Conservation (phyloP, 1,140 invertebrate species). For the Microplitis mediator region DNA sequence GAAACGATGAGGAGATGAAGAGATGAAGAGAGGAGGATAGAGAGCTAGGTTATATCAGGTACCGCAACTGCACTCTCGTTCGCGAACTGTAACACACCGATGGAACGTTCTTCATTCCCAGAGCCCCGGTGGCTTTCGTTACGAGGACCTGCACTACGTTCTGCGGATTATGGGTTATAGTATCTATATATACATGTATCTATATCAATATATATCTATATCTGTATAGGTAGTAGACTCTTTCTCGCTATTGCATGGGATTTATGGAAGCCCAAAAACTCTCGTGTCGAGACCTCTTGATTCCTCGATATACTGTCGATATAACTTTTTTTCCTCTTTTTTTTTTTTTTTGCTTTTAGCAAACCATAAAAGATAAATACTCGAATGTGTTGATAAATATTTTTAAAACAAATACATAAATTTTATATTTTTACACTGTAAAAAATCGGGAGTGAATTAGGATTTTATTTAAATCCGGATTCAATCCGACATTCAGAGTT, state of each 20-base stretch:
- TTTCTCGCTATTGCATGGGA: conserved; percentile 27
- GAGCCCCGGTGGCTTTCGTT: conserved; percentile 33
- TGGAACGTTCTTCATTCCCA: conserved; percentile 30
- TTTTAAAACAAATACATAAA: no score
- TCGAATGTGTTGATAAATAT: no score
- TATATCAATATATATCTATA: no score
- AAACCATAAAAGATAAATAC: no score
- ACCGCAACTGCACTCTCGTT: conserved; percentile 22
- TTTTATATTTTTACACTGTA: no score
- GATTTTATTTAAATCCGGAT: no score
- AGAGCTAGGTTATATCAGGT: neutral
- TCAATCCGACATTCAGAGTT: no score
- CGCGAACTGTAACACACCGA: conserved; percentile 31
- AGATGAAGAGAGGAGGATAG: no score
- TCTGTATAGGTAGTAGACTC: neutral
- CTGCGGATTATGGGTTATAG: conserved; percentile 25
- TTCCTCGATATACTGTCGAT: neutral
- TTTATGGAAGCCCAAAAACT: conserved; percentile 31
- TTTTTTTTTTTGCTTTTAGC: neutral
- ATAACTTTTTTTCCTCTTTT: neutral
- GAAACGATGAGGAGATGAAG: neutral
- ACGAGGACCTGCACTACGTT: conserved; percentile 31
- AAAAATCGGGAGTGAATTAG: no score
- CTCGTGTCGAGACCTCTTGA: neutral
- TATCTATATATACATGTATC: neutral